Base-by-base conservation (phyloP, 1,140 invertebrate genomes). In the Samia ricini region DNA sequence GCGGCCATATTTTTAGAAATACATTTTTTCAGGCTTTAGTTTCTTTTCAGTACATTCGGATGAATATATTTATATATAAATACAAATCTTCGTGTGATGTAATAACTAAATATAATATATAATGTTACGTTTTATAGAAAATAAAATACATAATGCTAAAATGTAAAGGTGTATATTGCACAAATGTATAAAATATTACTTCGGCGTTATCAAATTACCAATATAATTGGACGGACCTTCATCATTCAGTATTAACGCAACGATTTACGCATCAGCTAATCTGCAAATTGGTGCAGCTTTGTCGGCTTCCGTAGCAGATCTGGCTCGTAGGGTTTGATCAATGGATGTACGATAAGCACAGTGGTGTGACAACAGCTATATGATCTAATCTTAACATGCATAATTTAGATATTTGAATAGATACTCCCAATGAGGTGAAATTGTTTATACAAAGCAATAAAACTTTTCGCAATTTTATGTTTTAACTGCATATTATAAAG, bases 221-320 rank as follows among this genome's bases (percentile, higher is more conserved):
- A 64, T 71, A 72, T 85, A 83, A 85, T 81, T 79, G 79, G 69
- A 70, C 69, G 71, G 64, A 70, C 75, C 72, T 81, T 78, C 60
- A 56, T 64, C 69, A 71, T 42, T 42, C 66, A 77, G 64, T 70
- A 77, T 80, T 86, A 85, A 88, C 86, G 77, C 79, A 80, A 85
- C 82, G 81, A 73, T 88, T 89, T 85, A 89, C 82, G 86, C 86
- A 86, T 83, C 83, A 81, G 65, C 73, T 89, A 83, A 85, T 89
- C 79, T 80, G 76, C 78, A 85, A 87, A 89, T 87, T 89, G 82
- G 77, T 79, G 69, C 71, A 69, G 82, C 83, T 88, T 86, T 88
- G 81, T 81, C 81, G 80, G 77, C 74, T 62, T 24, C 4, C 24
- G 26, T 42, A 33, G 22, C 56, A 15, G 33, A 42, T 42, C 10